Percentiles rank a stretch among this genome's conserved stretches.
These are phyloP conservation scores for Melierax canorus DNA, from an alignment of 2,113 vertebrate species.

Conservation along the genomic window DNA sequence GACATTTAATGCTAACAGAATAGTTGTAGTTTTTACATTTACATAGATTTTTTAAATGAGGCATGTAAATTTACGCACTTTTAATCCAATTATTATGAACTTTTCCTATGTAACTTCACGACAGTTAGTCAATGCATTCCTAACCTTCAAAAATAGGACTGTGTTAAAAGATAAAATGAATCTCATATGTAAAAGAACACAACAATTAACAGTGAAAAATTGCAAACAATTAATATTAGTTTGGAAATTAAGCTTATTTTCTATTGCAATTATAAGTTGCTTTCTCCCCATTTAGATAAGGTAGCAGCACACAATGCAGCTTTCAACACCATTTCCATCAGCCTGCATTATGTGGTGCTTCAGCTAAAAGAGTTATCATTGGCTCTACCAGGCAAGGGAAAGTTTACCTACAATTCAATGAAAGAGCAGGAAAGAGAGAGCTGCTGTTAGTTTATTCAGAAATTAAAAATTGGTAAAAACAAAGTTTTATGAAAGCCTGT, in stretches of 20 bases:
- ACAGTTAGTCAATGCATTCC: neutral
- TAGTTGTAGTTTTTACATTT: neutral
- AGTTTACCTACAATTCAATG: neutral
- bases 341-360: neutral
- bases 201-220: neutral
- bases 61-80: neutral
- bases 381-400: neutral
- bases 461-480: neutral
- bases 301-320: neutral
- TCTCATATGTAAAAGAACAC: neutral
- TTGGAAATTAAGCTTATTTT: neutral
- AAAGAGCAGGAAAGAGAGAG: neutral
- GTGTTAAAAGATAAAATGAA: neutral
- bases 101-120: neutral
- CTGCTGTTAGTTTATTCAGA: neutral
- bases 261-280: neutral
- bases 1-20: neutral
- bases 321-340: neutral
- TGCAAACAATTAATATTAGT: neutral
- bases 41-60: neutral
- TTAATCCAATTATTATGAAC: neutral
- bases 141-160: neutral
- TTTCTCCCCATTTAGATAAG: neutral
- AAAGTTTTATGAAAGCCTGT: neutral
- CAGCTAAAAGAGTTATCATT: neutral